Percentiles rank a stretch among this genome's conserved stretches.
Evolutionary conservation across 2,888 invertebrate species (phyloP).

Genomic region (Penaeus monodon): DNA sequence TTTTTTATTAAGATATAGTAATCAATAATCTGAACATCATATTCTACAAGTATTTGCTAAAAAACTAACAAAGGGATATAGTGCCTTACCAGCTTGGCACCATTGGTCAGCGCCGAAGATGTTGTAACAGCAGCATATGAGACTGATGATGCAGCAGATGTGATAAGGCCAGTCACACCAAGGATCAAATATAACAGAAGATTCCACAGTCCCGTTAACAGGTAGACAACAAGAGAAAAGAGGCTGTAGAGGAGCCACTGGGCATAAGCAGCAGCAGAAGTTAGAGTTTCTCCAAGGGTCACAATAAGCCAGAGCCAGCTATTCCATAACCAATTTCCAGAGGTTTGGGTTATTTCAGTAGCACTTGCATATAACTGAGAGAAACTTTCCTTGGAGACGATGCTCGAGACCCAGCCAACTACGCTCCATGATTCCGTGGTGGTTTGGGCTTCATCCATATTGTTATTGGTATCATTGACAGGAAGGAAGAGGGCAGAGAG

Average conservation of each 20-base stretch:
- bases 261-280: constrained; percentile 17
- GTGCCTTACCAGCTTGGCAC: constrained; percentile 36
- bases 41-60: neutral
- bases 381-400: constrained; percentile 17
- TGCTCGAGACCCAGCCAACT: constrained; percentile 30
- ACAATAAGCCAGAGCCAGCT: constrained; percentile 54
- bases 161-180: constrained; percentile 30
- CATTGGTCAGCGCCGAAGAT: constrained; percentile 27
- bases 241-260: constrained; percentile 24
- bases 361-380: constrained; percentile 26
- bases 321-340: constrained; percentile 39
- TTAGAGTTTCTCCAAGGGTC: constrained; percentile 32
- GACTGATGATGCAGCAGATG: constrained; percentile 38
- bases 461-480: constrained; percentile 12
- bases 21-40: too few relatives aligned
- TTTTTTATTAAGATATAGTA: too few relatives aligned
- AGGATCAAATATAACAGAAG: constrained; percentile 31
- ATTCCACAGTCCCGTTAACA: constrained; percentile 52
- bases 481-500: constrained; percentile 33
- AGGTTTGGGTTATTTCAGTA: constrained; percentile 24
- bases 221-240: constrained; percentile 24
- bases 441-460: constrained; percentile 8
- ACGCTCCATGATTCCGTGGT: constrained; percentile 24
- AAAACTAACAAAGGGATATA: neutral
- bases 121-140: constrained; percentile 29